These are phyloP conservation scores for Chaetops frenatus DNA, from an alignment of 2,113 vertebrate species.

Conservation along the genomic window DNA sequence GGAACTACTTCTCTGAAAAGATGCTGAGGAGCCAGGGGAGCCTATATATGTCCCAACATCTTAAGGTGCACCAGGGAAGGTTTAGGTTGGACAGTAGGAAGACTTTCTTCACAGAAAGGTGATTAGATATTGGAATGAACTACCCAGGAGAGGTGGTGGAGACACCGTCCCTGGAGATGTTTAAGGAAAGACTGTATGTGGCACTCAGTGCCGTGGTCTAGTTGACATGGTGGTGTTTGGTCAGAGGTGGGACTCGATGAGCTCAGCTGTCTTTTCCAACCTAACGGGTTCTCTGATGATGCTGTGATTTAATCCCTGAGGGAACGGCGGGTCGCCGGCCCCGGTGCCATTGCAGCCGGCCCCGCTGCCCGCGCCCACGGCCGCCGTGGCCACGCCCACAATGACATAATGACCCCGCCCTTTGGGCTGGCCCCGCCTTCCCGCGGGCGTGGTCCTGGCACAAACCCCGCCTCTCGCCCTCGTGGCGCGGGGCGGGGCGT, in stretches of 20 bases:
- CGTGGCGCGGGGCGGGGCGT: conserved; percentile 31
- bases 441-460: accelerated
- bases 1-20: background rate
- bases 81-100: background rate
- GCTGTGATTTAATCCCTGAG: accelerated
- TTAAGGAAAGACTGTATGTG: background rate
- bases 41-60: too few relatives aligned
- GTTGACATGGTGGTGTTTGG: background rate
- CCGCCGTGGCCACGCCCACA: background rate
- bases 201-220: background rate
- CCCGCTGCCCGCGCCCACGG: accelerated
- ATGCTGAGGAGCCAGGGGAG: background rate
- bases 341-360: accelerated
- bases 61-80: background rate
- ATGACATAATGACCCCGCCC: accelerated
- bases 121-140: background rate
- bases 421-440: accelerated
- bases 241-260: background rate
- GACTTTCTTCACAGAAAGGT: background rate
- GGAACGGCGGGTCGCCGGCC: too few relatives aligned
- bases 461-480: background rate
- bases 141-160: too few relatives aligned
- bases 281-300: accelerated
- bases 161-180: background rate
- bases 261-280: background rate